These are phyloP conservation scores for Dolichoris vasculosae DNA, from an alignment of 1,140 invertebrate species.

Conservation along the genomic window DNA sequence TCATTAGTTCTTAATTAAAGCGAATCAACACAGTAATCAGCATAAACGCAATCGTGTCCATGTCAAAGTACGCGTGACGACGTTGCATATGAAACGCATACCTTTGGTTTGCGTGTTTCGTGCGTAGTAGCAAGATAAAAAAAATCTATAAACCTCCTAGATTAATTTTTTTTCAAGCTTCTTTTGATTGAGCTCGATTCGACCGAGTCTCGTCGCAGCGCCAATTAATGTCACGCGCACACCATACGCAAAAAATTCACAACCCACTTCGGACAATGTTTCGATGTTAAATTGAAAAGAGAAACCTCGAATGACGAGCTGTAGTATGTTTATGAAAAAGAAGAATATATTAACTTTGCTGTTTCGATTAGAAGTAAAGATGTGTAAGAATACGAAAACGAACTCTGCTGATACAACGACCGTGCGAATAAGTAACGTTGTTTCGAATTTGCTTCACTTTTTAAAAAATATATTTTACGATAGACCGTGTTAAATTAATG, in stretches of 20 bases:
- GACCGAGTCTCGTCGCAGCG: not conserved
- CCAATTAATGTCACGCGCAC: not conserved
- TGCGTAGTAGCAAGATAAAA: not conserved
- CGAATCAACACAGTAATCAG: not conserved
- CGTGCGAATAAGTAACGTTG: too few species aligned
- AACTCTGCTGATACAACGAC: too few species aligned
- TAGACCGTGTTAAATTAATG: too few species aligned
- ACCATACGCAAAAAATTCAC: not conserved
- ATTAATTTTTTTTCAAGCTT: slow-evolving; percentile 4
- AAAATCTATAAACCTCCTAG: slow-evolving; percentile 11
- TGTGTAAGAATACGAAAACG: too few species aligned
- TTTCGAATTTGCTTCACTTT: too few species aligned
- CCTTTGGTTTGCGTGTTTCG: not conserved
- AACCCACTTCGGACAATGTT: not conserved
- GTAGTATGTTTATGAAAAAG: too few species aligned
- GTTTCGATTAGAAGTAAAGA: too few species aligned
- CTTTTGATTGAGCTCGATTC: not conserved
- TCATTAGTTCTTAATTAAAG: slow-evolving; percentile 32
- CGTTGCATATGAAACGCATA: not conserved
- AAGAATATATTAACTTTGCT: too few species aligned
- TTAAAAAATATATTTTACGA: too few species aligned
- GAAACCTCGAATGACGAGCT: too few species aligned
- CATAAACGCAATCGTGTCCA: not conserved
- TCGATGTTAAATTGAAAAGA: not conserved
- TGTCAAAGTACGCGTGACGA: not conserved